These are phyloP conservation scores for Leguminivora glycinivorella DNA, from an alignment of 1,140 invertebrate genomes.

Conservation along the genomic window DNA sequence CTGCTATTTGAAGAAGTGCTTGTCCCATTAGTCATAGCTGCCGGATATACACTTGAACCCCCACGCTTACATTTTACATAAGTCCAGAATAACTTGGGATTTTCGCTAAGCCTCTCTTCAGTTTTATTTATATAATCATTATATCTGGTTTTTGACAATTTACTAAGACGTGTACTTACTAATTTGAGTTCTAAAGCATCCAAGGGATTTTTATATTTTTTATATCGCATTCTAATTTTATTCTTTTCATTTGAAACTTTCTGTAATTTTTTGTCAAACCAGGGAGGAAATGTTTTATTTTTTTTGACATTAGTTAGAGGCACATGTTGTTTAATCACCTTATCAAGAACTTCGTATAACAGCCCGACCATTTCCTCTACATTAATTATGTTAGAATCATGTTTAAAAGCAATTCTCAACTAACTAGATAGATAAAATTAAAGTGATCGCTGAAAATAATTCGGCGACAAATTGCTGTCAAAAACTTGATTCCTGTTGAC, in stretches of 20 bases:
- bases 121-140: slow-evolving; percentile 3
- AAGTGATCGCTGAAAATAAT: no score
- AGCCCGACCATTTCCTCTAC: neutral
- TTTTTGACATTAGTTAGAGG: neutral
- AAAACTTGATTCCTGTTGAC: no score
- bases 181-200: neutral
- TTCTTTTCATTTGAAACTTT: slow-evolving; percentile 9
- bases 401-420: no score
- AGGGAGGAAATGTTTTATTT: neutral
- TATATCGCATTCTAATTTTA: slow-evolving; percentile 6
- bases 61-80: slow-evolving; percentile 11
- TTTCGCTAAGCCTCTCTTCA: neutral
- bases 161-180: neutral
- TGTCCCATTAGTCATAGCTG: neutral
- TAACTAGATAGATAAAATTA: no score
- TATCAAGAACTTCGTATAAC: neutral
- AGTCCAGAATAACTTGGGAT: slow-evolving; percentile 15
- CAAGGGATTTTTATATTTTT: neutral
- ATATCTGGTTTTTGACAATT: neutral
- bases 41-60: neutral
- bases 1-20: neutral
- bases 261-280: neutral
- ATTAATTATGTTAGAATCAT: no score
- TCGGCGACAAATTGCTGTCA: no score
- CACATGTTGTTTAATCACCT: neutral